phyloP scores from a whole-genome alignment of 1,140 invertebrate species.

The Samia ricini region DNA sequence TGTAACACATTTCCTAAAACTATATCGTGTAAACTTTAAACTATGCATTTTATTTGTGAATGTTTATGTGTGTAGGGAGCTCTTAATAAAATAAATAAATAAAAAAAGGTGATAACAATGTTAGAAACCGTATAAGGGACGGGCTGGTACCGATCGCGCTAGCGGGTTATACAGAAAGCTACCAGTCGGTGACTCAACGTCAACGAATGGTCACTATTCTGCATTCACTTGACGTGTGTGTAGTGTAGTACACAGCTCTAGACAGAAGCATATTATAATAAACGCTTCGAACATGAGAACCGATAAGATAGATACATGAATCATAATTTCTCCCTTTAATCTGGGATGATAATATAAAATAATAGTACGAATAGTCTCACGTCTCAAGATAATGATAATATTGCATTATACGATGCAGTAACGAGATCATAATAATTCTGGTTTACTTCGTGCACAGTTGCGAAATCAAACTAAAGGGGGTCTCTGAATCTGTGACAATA shows the following conservation, averaged over 20 bases:
- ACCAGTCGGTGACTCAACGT: constrained; percentile 56
- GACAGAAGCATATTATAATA: constrained; percentile 46
- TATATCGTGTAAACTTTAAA: no score
- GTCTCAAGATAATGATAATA: constrained; percentile 8
- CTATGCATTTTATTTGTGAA: no score
- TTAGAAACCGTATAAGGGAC: not conserved
- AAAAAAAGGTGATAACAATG: not conserved
- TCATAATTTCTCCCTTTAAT: constrained; percentile 27
- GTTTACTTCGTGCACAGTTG: constrained; percentile 23
- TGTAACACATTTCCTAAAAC: no score
- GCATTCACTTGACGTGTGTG: constrained; percentile 54
- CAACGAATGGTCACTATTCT: constrained; percentile 54
- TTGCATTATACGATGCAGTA: constrained; percentile 12
- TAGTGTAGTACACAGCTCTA: constrained; percentile 19
- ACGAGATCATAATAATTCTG: constrained; percentile 17
- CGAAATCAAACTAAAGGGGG: constrained; percentile 25
- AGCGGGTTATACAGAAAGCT: constrained; percentile 35
- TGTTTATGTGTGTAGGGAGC: no score
- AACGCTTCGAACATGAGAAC: constrained; percentile 33
- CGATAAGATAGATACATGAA: constrained; percentile 29
- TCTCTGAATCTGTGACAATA: constrained; percentile 33
- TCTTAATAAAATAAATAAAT: no score
- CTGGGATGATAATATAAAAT: not conserved
- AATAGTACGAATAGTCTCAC: not conserved
- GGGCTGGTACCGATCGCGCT: not conserved